Base-by-base conservation (phyloP, 1,140 invertebrate species). In the Aphelinus certus region DNA sequence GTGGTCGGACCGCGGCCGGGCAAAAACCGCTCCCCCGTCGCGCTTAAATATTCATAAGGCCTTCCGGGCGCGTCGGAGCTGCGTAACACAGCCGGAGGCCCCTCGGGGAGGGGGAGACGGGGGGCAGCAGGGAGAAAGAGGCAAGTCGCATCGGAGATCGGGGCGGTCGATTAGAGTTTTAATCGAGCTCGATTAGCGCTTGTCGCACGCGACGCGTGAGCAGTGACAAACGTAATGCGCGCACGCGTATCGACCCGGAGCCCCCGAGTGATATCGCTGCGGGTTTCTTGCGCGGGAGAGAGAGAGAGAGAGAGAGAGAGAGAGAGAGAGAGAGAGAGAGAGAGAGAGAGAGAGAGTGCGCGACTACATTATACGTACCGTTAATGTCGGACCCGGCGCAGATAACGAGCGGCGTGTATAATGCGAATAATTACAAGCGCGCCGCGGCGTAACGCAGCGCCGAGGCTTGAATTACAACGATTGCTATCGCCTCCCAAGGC, bases 1-100 rank as follows among this genome's bases (percentile, higher is more conserved):
- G 9, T n/a, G 63, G 3, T n/a, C 26, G 26, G 26, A 26, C 26
- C 26, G 26, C 26, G 26, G 26, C 3, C 47, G 10, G n/a, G 47
- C 47, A 53, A 65, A 68, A 68, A 68, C 56, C 49, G 63, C 46
- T 45, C 4, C 42, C 53, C 48, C 3, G 5, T 7, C 9, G 45
- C 9, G 66, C 48, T 45, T 68, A 68, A 68, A 68, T 68, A 68
- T 68, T 68, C 66, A 57, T 68, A 68, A 68, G 66, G 56, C 43
- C n/a, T 26, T 46, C 45, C 42, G 7, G 26, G 51, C 65, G 43
- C 45, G 49, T 55, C 26, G 47, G 6, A 55, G 10, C 4, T 57
- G n/a, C 47, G 47, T 47, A 57, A 65, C 49, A 65, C 49, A 65
- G 63, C 49, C 51, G 42, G 63, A 26, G 10, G 63, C 6, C n/a